Conservation (phyloP, 1,140 invertebrate species). For the Drosophila navojoa region DNA sequence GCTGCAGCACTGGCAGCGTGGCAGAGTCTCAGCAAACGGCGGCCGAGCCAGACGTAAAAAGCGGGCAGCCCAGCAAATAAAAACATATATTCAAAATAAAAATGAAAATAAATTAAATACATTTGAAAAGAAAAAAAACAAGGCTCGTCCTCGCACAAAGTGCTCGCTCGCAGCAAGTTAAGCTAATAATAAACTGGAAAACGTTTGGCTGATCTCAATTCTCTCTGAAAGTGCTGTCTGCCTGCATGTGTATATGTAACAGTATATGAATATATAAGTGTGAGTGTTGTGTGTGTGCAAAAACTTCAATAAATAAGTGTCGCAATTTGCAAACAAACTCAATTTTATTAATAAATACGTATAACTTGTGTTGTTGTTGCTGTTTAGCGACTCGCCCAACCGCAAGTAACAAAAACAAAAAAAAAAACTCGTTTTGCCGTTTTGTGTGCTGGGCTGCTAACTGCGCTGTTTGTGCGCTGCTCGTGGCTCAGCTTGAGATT, state of each 20-base stretch:
- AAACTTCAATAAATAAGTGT: slow-evolving; percentile 29
- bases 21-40: slow-evolving; percentile 74
- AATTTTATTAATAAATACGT: slow-evolving; percentile 33
- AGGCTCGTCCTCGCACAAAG: slow-evolving; percentile 33
- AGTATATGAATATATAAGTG: background rate
- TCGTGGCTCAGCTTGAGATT: slow-evolving; percentile 18
- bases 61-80: slow-evolving; percentile 24
- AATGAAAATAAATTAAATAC: slow-evolving; percentile 9
- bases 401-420: slow-evolving; percentile 31
- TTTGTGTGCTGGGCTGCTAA: background rate
- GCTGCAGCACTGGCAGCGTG: slow-evolving; percentile 39
- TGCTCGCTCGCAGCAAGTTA: slow-evolving; percentile 22
- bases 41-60: slow-evolving; percentile 63
- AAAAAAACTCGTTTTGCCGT: slow-evolving; percentile 32
- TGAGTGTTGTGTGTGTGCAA: slow-evolving; percentile 4
- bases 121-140: slow-evolving; percentile 4
- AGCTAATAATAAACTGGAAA: slow-evolving; percentile 51
- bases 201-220: slow-evolving; percentile 21
- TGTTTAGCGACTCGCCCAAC: slow-evolving; percentile 33
- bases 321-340: slow-evolving; percentile 48
- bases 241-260: too few relatives aligned
- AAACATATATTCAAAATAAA: slow-evolving; percentile 20
- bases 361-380: slow-evolving; percentile 26
- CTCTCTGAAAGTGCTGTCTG: background rate
- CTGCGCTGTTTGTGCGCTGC: background rate